These are phyloP conservation scores for Oxytorus armatus DNA, from an alignment of 2,888 invertebrate genomes.

Conservation along the genomic window DNA sequence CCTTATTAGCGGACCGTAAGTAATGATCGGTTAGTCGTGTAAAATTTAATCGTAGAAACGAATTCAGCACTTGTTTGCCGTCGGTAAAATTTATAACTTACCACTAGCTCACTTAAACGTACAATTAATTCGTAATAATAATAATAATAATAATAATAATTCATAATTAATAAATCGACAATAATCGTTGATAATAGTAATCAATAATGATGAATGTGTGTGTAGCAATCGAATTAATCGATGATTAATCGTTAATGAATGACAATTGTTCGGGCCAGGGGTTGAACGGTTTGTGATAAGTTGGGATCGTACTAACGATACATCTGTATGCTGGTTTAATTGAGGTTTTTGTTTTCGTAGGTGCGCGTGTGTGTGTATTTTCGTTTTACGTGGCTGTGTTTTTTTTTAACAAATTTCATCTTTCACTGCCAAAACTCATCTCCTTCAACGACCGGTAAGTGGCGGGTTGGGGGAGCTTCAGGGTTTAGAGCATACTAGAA, in stretches of 20 bases:
- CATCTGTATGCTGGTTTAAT: slow-evolving; percentile 35
- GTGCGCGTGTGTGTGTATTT: slow-evolving; percentile 34
- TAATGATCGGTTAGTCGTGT: slow-evolving; percentile 54
- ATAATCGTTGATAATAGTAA: slow-evolving; percentile 50
- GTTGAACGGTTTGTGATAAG: not conserved
- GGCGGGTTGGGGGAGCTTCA: slow-evolving; percentile 35
- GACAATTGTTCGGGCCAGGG: not conserved
- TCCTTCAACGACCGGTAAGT: slow-evolving; percentile 45
- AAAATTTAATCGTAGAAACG: slow-evolving; percentile 46
- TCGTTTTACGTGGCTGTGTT: not conserved
- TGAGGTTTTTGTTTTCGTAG: slow-evolving; percentile 24
- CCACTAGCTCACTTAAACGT: slow-evolving; percentile 59
- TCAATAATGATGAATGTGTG: slow-evolving; percentile 52
- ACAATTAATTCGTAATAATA: slow-evolving; percentile 60
- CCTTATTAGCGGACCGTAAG: slow-evolving; percentile 53
- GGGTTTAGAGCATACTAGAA: slow-evolving; percentile 48
- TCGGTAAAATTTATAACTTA: slow-evolving; percentile 57
- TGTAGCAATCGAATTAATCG: slow-evolving; percentile 46
- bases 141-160: slow-evolving; percentile 62
- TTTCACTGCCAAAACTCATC: slow-evolving; percentile 39
- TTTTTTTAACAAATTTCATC: slow-evolving; percentile 37
- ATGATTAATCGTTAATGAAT: slow-evolving; percentile 51
- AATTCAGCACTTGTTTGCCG: slow-evolving; percentile 59
- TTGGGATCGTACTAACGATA: slow-evolving; percentile 26
- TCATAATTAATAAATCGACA: slow-evolving; percentile 65